A percentile compares a stretch with the other conserved stretches of the same genome.
Conservation (phyloP, 2,797 vertebrate genomes). For the Loriculus beryllinus region DNA sequence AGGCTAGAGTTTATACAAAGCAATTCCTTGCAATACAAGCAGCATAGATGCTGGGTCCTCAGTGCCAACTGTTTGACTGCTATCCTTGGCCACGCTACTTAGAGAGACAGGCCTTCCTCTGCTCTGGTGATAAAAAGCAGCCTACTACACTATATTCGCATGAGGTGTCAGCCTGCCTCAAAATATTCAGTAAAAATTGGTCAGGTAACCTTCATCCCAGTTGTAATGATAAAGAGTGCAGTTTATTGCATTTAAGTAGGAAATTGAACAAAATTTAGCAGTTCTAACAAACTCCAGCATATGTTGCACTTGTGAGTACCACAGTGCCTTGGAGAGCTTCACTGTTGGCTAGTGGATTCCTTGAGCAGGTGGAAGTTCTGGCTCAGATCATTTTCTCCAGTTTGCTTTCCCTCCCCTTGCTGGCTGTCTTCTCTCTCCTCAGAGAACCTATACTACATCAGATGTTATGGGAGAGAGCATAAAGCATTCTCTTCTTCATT, state of each 20-base stretch:
- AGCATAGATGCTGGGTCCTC: background rate
- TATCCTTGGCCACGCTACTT: background rate
- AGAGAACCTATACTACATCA: background rate
- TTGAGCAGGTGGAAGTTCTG: background rate
- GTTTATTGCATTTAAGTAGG: background rate
- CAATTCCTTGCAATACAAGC: background rate
- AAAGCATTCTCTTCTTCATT: background rate
- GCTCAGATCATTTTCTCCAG: background rate
- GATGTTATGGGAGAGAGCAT: background rate
- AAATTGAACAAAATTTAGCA: background rate
- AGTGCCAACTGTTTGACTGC: background rate
- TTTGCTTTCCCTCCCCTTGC: background rate
- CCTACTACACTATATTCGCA: background rate
- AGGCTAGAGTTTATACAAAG: background rate
- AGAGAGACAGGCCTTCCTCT: background rate
- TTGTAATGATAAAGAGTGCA: background rate
- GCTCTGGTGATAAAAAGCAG: background rate
- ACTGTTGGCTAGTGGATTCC: background rate
- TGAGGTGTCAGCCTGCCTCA: background rate
- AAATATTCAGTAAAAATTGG: background rate
- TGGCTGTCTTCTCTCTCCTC: background rate
- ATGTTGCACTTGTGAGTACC: background rate
- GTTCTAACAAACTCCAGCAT: background rate
- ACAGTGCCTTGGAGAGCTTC: background rate
- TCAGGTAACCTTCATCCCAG: background rate